A percentile compares a stretch with the other conserved stretches of the same genome.
These are phyloP conservation scores for Thereva nobilitata DNA, from an alignment of 2,888 invertebrate species.

Conservation along the genomic window DNA sequence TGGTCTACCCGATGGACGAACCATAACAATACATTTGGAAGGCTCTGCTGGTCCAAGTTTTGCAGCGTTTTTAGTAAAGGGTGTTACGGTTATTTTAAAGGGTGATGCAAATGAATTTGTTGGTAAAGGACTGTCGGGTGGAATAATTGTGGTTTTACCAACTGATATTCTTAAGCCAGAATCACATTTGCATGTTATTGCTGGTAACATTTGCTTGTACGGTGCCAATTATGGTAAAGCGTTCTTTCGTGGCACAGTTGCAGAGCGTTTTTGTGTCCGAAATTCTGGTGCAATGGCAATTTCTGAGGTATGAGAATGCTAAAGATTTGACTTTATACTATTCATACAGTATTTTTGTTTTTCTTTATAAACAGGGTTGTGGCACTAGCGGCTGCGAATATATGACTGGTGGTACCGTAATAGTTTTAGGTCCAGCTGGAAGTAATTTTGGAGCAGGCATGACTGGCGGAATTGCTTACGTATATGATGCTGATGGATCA, in stretches of 20 bases:
- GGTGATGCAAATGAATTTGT: constrained; percentile 99
- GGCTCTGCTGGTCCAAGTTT: constrained; percentile 99
- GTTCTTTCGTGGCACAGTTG: constrained; percentile 94
- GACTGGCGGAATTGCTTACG: constrained; percentile 95
- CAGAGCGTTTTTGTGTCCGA: constrained; percentile 97
- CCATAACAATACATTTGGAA: constrained; percentile 77
- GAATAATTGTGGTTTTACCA: constrained; percentile 89
- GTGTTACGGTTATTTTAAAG: constrained; percentile 86
- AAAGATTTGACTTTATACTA: background rate
- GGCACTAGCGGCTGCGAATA: constrained; percentile 99
- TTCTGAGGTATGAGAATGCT: constrained; percentile 71
- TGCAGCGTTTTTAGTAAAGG: constrained; percentile 93
- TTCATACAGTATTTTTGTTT: background rate
- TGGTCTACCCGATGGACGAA: constrained; percentile 78
- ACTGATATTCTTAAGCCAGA: constrained; percentile 83
- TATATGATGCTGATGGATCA: constrained; percentile 85
- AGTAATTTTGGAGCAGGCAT: constrained; percentile 99
- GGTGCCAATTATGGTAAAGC: constrained; percentile 95
- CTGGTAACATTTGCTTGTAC: constrained; percentile 96
- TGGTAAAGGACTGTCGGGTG: constrained; percentile 93
- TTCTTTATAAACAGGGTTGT: constrained; percentile 68
- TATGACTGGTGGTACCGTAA: constrained; percentile 94
- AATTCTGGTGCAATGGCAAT: constrained; percentile 97
- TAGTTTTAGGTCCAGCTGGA: constrained; percentile 93
- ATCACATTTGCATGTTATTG: constrained; percentile 94